Base-by-base conservation (phyloP, 2,797 vertebrate genomes). In the Notoglanidium macrostoma region DNA sequence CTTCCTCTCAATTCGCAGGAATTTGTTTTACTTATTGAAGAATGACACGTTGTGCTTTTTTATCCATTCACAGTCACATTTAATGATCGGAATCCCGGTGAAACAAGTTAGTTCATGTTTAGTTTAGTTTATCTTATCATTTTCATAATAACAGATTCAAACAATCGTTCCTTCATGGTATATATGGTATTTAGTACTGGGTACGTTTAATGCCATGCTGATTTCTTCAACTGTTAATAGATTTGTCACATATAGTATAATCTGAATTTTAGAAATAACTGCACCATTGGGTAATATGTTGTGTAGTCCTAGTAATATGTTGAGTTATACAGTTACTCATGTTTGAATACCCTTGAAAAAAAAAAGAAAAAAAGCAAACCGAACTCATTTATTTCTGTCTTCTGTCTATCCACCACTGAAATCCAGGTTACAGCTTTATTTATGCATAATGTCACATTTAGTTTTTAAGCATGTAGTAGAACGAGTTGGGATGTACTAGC, bases 401-500 rank as follows among this genome's bases (percentile, higher is more conserved):
- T 73, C 26, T 21, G 14, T 72, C 59, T 17, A n/a, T 59, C 44
- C 17, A 65, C 40, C n/a, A 15, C 11, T 1, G 17, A 32, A 79
- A 55, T 46, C 70, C 72, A 76, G 70, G 55, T 85, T 61, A 61
- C 73, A 59, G 51, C 59, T 85, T 78, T 85, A 85, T 78, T 80
- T 80, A 70, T 63, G 44, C 40, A 0, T 70, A 19, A 29, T 86
- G 86, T 76, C 51, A 59, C 65, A 63, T 70, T 59, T 14, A 5
- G 86, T 90, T 85, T 88, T 91, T 44, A 55, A 73, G 57, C 84
- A 19, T 76, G 61, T 81, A 51, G 63, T 49, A 65, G 72, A 83
- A 77, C 40, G 32, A 79, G 70, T 51, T 72, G 57, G 35, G 84
- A 83, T 80, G 79, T 88, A 54, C 79, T 76, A 65, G 40, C 85